Evolutionary conservation across 1,140 invertebrate species (phyloP), one percentile per base, ranked within the genome.

Genomic region (Bradynema listronoti): DNA sequence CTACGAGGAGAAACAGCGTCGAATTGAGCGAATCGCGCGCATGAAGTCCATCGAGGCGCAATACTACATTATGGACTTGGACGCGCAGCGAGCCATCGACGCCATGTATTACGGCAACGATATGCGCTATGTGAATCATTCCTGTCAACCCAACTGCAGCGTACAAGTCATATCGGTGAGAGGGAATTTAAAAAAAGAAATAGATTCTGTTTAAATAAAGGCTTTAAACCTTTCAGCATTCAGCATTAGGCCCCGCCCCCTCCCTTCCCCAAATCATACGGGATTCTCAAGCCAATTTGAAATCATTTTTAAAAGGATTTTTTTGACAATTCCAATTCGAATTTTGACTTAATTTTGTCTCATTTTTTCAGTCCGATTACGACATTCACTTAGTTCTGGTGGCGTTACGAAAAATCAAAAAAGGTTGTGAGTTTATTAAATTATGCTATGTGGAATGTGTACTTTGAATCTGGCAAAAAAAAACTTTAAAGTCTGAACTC

Each of bases 41-140:
- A 27, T 61, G 4, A 43, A 61, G 25, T 61, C 59, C 7, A 36
- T 49, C 25, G 59, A 61, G 42, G 53, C 59, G 7, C 59, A 61
- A 61, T 61, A 61, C 29, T 61, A 61, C 29, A 54, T 61, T 5
- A 61, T 61, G 59, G 57, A 61, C 25, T 60, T 61, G 30, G 59
- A 61, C 41, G 29, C 46, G 39, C 33, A 49, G 16, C 36, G 59
- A 0, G 11, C 59, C 22, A 57, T 61, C 29, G 59, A 61, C 19
- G 59, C 59, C 2, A 52, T 58, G 32, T 61, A 56, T 61, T 61
- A 61, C 32, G 59, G 59, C 4, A 60, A 55, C 34, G 55, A 61
- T 30, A 60, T 60, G 58, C 56, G 59, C n/a, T 61, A 62, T 61
- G 59, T 61, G 24, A 61, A 61, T 36, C 59, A 61, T 22, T 61